Evolutionary conservation across 1,140 invertebrate species (phyloP), one percentile per base, ranked within the genome.

Genomic region (Zaprionus camerounensis): DNA sequence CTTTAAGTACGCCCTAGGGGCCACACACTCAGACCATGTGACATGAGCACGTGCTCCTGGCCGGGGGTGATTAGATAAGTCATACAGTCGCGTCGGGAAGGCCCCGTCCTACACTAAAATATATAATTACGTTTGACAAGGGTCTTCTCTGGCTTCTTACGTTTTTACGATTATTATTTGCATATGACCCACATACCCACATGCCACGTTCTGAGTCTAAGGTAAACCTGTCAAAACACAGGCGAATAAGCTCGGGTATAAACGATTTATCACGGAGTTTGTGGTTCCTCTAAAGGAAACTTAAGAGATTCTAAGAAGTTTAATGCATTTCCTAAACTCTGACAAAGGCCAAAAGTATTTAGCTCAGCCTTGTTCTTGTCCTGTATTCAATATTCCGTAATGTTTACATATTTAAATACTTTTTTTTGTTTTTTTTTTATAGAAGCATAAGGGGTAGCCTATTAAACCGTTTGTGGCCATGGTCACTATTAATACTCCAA

Each of bases 121-220:
- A 65, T 41, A 82, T 82, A 82, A 82, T 81, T 75, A 65, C 66
- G 53, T 61, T 78, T 82, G 75, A 82, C 75, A 82, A 82, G 80
- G 80, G 80, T 82, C 63, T 66, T 49, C 55, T 36, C 56, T 3
- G 20, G 53, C 36, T 38, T 61, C 38, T 61, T 64, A 64, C 44
- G 31, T 59, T 55, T 70, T 76, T 71, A 76, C 67, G 59, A 76
- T 76, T 46, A 59, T 59, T 71, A 53, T 56, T 44, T 41, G 20
- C 31, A 36, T 44, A 17, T 46, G 41, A 17, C 41, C 41, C 41
- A 46, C 41, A 46, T 46, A 17, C 15, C 38, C 38, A 15, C 38
- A n/a, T 15, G 1, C 13, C 38, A 41, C 38, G 38, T 41, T 5
- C 38, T 15, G 41, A 46, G 41, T n/a, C 41, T 9, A 6, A 46